A percentile compares a stretch with the other conserved stretches of the same genome.
These are phyloP conservation scores for Heliconius cydno DNA, from an alignment of 2,888 invertebrate genomes.

Conservation along the genomic window DNA sequence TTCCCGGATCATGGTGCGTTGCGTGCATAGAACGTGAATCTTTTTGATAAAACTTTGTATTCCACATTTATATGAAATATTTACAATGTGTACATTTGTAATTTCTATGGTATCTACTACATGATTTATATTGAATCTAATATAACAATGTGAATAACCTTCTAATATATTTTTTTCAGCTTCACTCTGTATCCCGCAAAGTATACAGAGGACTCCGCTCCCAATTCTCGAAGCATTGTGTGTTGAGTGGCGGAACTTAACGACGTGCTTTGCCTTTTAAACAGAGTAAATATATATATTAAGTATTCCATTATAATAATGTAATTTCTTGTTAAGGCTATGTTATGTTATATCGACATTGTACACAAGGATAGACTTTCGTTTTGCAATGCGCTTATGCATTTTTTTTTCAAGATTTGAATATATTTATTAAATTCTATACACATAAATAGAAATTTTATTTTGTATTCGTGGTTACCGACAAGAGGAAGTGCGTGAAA, in stretches of 20 bases:
- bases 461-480: conserved; percentile 48
- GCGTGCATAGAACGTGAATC: conserved; percentile 61
- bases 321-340: neutral
- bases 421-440: neutral
- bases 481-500: conserved; percentile 53
- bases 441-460: conserved; percentile 31
- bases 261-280: too few species aligned
- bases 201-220: too few species aligned
- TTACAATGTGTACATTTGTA: neutral
- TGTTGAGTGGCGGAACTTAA: too few species aligned
- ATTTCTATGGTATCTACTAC: neutral
- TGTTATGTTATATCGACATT: neutral
- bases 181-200: too few species aligned
- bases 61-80: conserved; percentile 46
- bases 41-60: conserved; percentile 64
- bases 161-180: too few species aligned
- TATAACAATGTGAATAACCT: neutral
- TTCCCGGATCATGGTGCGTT: conserved; percentile 59
- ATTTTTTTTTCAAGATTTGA: neutral
- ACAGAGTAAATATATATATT: too few species aligned
- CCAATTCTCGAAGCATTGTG: too few species aligned
- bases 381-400: neutral
- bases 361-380: neutral
- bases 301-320: too few species aligned
- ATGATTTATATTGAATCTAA: neutral